A percentile compares a stretch with the other conserved stretches of the same genome.
These are phyloP conservation scores for Orestias chungarensis DNA, from an alignment of 2,797 vertebrate species.

Conservation along the genomic window DNA sequence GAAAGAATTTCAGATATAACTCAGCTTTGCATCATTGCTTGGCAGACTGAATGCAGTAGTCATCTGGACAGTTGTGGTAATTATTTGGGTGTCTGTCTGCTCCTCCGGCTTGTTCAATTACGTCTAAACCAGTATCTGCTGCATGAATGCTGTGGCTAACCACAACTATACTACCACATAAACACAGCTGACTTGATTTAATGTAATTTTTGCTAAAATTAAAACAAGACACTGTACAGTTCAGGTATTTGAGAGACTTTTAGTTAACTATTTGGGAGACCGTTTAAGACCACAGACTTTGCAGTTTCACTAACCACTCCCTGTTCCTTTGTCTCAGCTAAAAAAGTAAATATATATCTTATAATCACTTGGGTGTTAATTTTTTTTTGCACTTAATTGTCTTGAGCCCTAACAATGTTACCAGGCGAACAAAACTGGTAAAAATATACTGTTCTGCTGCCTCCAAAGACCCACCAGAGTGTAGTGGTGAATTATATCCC, in stretches of 20 bases:
- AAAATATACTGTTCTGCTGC: slow-evolving; percentile 31
- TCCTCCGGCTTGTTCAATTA: slow-evolving; percentile 46
- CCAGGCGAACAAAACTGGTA: slow-evolving; percentile 16
- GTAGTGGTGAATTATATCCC: slow-evolving; percentile 48
- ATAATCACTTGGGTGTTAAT: slow-evolving; percentile 17
- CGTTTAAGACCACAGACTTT: slow-evolving; percentile 5
- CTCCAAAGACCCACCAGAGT: slow-evolving; percentile 50
- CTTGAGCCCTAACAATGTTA: neutral
- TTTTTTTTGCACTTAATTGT: slow-evolving; percentile 2
- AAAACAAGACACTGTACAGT: slow-evolving; percentile 56
- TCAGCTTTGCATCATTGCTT: slow-evolving; percentile 32
- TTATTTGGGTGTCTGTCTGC: slow-evolving; percentile 64
- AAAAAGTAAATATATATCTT: slow-evolving; percentile 7
- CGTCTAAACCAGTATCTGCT: slow-evolving; percentile 64
- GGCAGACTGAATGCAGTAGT: slow-evolving; percentile 53
- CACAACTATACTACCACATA: slow-evolving; percentile 67
- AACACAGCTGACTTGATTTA: slow-evolving; percentile 61
- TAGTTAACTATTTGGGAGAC: slow-evolving; percentile 36
- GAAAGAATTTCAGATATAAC: slow-evolving; percentile 23
- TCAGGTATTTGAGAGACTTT: slow-evolving; percentile 28
- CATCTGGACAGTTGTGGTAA: slow-evolving; percentile 57
- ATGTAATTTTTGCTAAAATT: slow-evolving; percentile 52
- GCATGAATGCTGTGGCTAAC: slow-evolving; percentile 63
- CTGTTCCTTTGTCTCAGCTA: slow-evolving; percentile 1
- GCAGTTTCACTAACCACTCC: slow-evolving; percentile 7